Base-by-base conservation (phyloP, 2,797 vertebrate genomes). In the Heterohyrax brucei region DNA sequence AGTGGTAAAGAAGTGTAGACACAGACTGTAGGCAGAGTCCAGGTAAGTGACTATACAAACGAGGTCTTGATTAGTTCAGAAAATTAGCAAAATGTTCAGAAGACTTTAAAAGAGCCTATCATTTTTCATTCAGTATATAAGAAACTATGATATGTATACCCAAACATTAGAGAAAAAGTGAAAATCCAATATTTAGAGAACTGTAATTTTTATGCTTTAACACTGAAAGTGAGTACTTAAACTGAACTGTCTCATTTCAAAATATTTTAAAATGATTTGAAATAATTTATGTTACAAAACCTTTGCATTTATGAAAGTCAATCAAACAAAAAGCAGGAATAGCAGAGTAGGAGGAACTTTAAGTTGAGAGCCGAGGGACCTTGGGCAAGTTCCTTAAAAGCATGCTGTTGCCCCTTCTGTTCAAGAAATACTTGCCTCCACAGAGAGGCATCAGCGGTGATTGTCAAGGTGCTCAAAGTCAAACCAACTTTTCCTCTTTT, bases 241-340 rank as follows among this genome's bases (percentile, higher is more conserved):
- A 75, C 68, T 75, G 18, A 53, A 22, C 18, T 62, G 1, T 50
- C 18, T 91, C 18, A 39, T 73, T 66, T 95, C 30, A 76, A 79
- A 93, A 26, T 83, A 82, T 18, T 75, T 77, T 79, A 46, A 68
- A 94, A 46, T 83, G 14, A 30, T 61, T 79, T 18, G 62, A 87
- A 75, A 68, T 68, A 30, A 30, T 46, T 44, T 68, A 46, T 77
- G 46, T 4, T 66, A 4, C 1, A 18, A 30, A 26, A 18, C 1
- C 13, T 68, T 87, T 73, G 39, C 68, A 56, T 88, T 79, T 80
- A 14, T n/a, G 39, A 80, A 89, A n/a, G 7, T 30, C 5, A 18
- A 39, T 87, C 44, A 77, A 94, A n/a, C 9, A 81, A 86, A 90
- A 7, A 73, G 1, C 4, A 48, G n/a, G 76, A 28, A 56, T 19